Evolutionary conservation across 2,888 invertebrate genomes (phyloP), one percentile per base, ranked within the genome.

Genomic region (Eupsilia transversa): DNA sequence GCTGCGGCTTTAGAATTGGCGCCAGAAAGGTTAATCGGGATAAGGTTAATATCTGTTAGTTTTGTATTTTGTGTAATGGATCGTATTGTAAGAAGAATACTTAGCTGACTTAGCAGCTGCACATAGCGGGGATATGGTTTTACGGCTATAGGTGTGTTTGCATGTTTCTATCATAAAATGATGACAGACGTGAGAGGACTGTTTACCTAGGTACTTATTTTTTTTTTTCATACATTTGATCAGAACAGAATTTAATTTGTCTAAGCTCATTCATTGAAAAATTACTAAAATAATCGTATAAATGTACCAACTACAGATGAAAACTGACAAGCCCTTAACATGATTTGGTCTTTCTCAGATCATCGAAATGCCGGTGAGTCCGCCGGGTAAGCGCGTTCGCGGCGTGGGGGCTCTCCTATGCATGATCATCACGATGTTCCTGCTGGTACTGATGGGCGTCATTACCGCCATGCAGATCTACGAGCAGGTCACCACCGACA

Each of bases 381-480:
- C 83, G 5, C 41, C 69, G 14, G 33, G 49, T 35, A 76, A 79
- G 23, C 85, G 86, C 20, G 54, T 54, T 14, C 77, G 74, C 56
- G 63, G 86, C 0, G 27, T 80, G 30, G 80, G 96, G 96, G 54
- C 97, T 97, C 72, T 89, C 49, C 35, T 91, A 46, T 91, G 89
- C 85, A 89, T 98, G 72, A 97, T 98, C 77, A 91, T 98, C 60
- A 97, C 97, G 23, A 97, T 98, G 2, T 91, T 98, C 43, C 92
- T 98, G 74, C 97, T 98, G 35, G 97, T 98, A 89, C 97, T 98
- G 78, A 97, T 98, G 89, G 98, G 98, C 20, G 96, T 97, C 54
- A 93, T 97, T 70, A 97, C 97, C 12, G 98, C 98, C 7, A 96
- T 98, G 72, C 97, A 98, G 90, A 95, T 99, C 70, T 98, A 98